Evolutionary conservation across 2,797 vertebrate genomes (phyloP), one percentile per base, ranked within the genome.

Genomic region (Miichthys miiuy): DNA sequence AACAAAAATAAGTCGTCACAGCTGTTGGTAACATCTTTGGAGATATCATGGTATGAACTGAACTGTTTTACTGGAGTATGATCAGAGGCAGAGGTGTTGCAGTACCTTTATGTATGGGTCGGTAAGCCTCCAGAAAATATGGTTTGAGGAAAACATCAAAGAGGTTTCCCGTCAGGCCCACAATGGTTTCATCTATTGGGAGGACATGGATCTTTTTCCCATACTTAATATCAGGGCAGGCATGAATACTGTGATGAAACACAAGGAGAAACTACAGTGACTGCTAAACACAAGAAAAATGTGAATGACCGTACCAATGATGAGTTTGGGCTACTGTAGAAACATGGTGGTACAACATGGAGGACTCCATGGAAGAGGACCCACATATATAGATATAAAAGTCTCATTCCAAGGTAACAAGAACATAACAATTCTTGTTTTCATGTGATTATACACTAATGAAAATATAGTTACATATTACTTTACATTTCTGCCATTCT

Each of bases 121-220:
- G 93, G 90, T 99, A 99, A 11, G 98, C 97, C 93, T 99, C 97
- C 87, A 98, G 87, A 90, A 99, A 99, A 85, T 98, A 99, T 0
- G 97, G 97, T 86, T 99, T 99, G 80, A 99, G 97, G 87, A 98
- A 99, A 65, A 98, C 98, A 78, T 99, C 97, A 89, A 98, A 99
- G 55, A 99, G 93, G 85, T 98, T 99, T 64, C 98, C 97, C 0
- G 97, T 97, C 87, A 99, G 98, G 63, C 97, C 97, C 87, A 97
- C 97, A 63, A 99, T 97, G 0, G 98, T 99, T 87, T 99, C 98
- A 93, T 99, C 97, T 25, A 99, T 96, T 0, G 97, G 98, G n/a
- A 99, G 91, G 62, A 99, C 96, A 0, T 99, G 98, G 89, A 99
- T 98, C 69, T 95, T 96, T 89, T 98, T 99, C 63, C 98, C 98